Evolutionary conservation across 2,797 vertebrate genomes (phyloP).

Genomic region (Acanthiza pusilla): DNA sequence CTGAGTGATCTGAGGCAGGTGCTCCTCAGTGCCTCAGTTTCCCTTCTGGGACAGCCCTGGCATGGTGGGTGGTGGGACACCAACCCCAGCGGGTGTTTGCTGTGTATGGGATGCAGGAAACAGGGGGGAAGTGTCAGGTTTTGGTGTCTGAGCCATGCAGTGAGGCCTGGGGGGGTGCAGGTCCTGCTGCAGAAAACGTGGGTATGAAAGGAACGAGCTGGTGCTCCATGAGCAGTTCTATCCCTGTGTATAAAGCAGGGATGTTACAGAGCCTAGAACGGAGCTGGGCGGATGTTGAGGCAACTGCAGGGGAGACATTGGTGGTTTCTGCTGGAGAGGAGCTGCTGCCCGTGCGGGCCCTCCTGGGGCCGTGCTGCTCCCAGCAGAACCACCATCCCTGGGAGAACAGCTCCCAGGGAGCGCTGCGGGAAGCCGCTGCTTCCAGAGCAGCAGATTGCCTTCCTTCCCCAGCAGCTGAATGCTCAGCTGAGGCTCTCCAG

Average conservation of each 20-base stretch:
- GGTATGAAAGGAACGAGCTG: neutral
- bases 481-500: neutral
- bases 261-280: neutral
- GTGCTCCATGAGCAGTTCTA: neutral
- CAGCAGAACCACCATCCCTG: neutral
- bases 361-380: rapidly evolving
- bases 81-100: neutral
- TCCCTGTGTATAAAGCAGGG: neutral
- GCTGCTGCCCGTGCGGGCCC: neutral
- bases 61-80: neutral
- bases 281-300: neutral
- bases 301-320: too few relatives aligned
- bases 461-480: neutral
- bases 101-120: neutral
- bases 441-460: neutral
- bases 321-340: neutral
- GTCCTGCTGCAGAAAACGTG: neutral
- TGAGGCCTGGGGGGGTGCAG: neutral
- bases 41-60: neutral
- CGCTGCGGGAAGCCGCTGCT: rapidly evolving
- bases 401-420: neutral
- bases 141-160: neutral
- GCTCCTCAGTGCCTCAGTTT: neutral
- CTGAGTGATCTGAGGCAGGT: neutral
- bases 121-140: neutral